Conservation (phyloP, 2,113 vertebrate species). For the Notechis scutatus region DNA sequence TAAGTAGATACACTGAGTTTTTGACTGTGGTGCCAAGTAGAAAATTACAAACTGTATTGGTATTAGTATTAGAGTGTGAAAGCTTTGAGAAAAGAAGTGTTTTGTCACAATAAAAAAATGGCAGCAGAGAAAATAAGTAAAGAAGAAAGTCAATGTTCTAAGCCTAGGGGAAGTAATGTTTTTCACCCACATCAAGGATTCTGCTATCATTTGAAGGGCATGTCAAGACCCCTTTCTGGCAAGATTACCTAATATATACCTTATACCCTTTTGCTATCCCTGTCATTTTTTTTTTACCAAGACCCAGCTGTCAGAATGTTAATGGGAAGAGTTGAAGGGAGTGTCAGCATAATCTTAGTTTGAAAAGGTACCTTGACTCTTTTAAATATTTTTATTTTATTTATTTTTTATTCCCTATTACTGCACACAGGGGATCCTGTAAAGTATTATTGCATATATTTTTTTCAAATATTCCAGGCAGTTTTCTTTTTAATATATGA, state of each 20-base stretch:
- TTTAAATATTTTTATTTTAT: neutral
- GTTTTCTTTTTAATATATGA: neutral
- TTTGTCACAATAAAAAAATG: neutral
- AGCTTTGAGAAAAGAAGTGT: neutral
- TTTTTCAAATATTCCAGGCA: neutral
- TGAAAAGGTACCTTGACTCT: neutral
- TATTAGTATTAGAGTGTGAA: neutral
- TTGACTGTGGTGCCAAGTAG: neutral
- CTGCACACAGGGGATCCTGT: neutral
- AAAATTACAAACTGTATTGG: neutral
- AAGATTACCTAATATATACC: neutral
- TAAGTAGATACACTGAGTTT: neutral
- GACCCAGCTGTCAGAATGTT: neutral
- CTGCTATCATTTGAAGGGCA: neutral
- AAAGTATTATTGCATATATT: neutral
- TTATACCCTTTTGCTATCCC: neutral
- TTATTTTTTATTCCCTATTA: neutral
- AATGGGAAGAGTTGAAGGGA: neutral
- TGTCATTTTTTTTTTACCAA: neutral
- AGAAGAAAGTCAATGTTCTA: neutral
- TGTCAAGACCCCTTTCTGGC: neutral
- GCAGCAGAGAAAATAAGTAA: neutral
- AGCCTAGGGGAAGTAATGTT: neutral
- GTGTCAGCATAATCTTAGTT: neutral
- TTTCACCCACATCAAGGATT: neutral